Evolutionary conservation across 2,797 vertebrate genomes (phyloP).

Genomic region (Sebastes kiyomatsui): DNA sequence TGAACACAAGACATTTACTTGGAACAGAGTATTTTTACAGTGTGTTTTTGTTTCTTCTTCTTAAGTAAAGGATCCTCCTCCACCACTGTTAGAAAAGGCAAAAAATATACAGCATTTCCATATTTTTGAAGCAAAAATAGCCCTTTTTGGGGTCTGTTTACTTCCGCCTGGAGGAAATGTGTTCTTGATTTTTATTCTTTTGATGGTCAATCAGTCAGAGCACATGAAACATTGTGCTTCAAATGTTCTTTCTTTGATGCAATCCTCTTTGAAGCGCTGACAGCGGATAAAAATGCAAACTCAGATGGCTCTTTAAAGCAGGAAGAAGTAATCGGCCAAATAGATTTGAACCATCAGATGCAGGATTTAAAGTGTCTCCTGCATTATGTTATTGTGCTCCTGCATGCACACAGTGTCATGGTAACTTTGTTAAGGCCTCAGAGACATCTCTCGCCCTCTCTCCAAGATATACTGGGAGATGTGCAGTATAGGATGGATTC

Average conservation of each 20-base stretch:
- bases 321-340: slow-evolving; percentile 5
- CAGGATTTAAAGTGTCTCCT: background rate
- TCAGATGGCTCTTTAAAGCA: slow-evolving; percentile 48
- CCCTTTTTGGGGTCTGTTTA: background rate
- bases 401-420: slow-evolving; percentile 37
- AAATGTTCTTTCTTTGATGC: slow-evolving; percentile 61
- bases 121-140: slow-evolving; percentile 34
- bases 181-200: slow-evolving; percentile 63
- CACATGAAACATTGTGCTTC: slow-evolving; percentile 58
- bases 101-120: slow-evolving; percentile 15
- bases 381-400: slow-evolving; percentile 16
- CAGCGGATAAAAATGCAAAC: slow-evolving; percentile 37
- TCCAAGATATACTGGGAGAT: slow-evolving; percentile 15
- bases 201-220: slow-evolving; percentile 66
- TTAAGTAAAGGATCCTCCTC: too few relatives aligned
- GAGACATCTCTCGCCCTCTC: slow-evolving; percentile 28
- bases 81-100: too few relatives aligned
- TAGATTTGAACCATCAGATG: background rate
- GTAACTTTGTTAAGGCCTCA: slow-evolving; percentile 57
- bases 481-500: background rate
- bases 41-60: too few relatives aligned
- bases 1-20: too few relatives aligned
- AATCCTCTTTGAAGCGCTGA: slow-evolving; percentile 69
- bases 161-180: slow-evolving; percentile 26
- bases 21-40: too few relatives aligned